Percentiles rank a stretch among this genome's conserved stretches.
Conservation (phyloP, 2,797 vertebrate species). For the Hozukius guyotensis region DNA sequence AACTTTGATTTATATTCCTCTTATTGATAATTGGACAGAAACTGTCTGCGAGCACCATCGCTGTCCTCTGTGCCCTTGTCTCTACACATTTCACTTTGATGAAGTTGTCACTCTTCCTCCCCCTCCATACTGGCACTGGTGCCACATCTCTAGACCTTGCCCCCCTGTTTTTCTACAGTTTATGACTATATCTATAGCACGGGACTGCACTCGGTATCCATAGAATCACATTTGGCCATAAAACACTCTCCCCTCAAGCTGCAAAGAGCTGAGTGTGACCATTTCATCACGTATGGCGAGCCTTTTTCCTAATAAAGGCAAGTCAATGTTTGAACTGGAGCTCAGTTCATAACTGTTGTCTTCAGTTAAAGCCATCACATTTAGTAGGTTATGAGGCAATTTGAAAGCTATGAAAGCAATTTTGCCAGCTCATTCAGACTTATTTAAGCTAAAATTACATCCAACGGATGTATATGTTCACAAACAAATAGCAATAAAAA, state of each 20-base stretch:
- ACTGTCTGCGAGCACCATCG: not conserved
- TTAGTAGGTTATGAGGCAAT: not conserved
- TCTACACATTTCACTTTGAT: not conserved
- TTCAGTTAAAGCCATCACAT: not conserved
- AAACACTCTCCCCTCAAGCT: slow-evolving; percentile 33
- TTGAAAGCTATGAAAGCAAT: not conserved
- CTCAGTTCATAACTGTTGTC: not conserved
- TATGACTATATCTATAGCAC: not conserved
- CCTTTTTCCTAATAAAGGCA: slow-evolving; percentile 20
- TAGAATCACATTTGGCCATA: slow-evolving; percentile 9
- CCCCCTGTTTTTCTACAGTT: not conserved
- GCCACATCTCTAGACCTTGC: not conserved
- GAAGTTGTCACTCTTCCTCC: not conserved
- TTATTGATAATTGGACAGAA: slow-evolving; percentile 53
- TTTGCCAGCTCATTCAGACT: not conserved
- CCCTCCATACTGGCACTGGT: not conserved
- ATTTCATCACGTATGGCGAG: slow-evolving; percentile 46
- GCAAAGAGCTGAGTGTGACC: slow-evolving; percentile 30
- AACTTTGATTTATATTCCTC: slow-evolving; percentile 49
- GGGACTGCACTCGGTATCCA: slow-evolving; percentile 1
- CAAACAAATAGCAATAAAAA: not conserved
- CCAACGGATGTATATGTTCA: not conserved
- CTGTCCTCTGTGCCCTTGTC: slow-evolving; percentile 27
- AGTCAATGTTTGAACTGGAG: slow-evolving; percentile 1
- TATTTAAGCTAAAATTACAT: not conserved